A percentile compares a stretch with the other conserved stretches of the same genome.
phyloP scores from a whole-genome alignment of 2,888 invertebrate species.

The Scrobipalpa costella region DNA sequence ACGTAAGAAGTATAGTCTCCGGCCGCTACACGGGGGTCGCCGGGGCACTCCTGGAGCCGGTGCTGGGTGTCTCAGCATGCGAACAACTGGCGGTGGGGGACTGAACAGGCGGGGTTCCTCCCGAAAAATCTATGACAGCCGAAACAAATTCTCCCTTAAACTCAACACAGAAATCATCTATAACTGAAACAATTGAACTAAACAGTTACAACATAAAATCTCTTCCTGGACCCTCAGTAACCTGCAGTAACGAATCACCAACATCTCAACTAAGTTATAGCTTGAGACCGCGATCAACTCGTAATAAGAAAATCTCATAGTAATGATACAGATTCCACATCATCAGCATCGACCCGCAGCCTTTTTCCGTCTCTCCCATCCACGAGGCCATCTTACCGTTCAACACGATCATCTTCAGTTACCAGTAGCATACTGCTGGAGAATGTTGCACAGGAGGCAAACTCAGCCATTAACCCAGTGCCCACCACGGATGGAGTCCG shows the following conservation, averaged over 20 bases:
- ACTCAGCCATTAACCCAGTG: neutral
- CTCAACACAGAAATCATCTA: no score
- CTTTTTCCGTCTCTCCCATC: neutral
- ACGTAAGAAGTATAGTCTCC: no score
- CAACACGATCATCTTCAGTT: neutral
- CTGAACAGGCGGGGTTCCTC: no score
- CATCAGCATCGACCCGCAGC: neutral
- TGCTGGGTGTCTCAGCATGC: no score
- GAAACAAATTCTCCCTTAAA: no score
- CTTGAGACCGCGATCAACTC: neutral
- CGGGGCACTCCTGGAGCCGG: no score
- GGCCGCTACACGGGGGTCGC: no score
- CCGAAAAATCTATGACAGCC: no score
- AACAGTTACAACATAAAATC: no score
- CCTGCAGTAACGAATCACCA: neutral
- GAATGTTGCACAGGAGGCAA: constrained; percentile 12
- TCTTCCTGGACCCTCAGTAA: neutral
- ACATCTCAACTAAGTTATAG: neutral
- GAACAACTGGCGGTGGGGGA: no score
- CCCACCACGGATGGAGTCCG: constrained; percentile 3
- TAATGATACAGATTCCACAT: neutral
- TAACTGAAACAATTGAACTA: no score
- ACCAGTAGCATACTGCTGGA: no score
- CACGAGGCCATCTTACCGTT: neutral
- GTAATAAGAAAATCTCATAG: neutral